Percentiles rank a stretch among this genome's conserved stretches.
Conservation (phyloP, 2,888 invertebrate species). For the Incurvaria masculella region DNA sequence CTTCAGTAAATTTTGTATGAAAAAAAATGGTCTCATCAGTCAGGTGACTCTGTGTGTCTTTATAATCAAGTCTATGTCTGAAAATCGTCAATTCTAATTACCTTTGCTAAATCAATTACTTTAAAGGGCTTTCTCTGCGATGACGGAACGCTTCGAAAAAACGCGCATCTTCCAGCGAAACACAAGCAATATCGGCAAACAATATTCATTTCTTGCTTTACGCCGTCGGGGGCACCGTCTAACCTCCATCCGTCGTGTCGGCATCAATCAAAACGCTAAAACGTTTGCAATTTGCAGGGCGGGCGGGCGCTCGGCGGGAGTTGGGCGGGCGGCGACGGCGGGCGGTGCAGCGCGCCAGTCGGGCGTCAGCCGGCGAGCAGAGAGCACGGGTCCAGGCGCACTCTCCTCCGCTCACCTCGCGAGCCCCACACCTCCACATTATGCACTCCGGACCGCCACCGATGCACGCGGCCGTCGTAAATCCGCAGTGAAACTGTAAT, state of each 20-base stretch:
- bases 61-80: too few relatives aligned
- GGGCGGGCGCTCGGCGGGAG: not conserved
- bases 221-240: not conserved
- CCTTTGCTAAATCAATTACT: too few relatives aligned
- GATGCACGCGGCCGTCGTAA: not conserved
- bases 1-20: too few relatives aligned
- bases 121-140: too few relatives aligned
- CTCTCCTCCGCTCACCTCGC: too few relatives aligned
- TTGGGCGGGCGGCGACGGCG: not conserved
- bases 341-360: not conserved
- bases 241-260: not conserved
- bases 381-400: not conserved
- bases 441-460: not conserved
- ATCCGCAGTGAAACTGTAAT: not conserved
- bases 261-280: not conserved
- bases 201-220: not conserved
- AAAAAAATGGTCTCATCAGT: too few relatives aligned
- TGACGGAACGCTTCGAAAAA: too few relatives aligned
- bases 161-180: too few relatives aligned
- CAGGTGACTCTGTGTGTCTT: too few relatives aligned
- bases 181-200: not conserved
- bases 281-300: not conserved
- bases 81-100: too few relatives aligned
- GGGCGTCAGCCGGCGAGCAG: not conserved
- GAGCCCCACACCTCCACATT: too few relatives aligned